A percentile compares a stretch with the other conserved stretches of the same genome.
These are phyloP conservation scores for Myopa tessellatipennis DNA, from an alignment of 2,888 invertebrate species.

Conservation along the genomic window DNA sequence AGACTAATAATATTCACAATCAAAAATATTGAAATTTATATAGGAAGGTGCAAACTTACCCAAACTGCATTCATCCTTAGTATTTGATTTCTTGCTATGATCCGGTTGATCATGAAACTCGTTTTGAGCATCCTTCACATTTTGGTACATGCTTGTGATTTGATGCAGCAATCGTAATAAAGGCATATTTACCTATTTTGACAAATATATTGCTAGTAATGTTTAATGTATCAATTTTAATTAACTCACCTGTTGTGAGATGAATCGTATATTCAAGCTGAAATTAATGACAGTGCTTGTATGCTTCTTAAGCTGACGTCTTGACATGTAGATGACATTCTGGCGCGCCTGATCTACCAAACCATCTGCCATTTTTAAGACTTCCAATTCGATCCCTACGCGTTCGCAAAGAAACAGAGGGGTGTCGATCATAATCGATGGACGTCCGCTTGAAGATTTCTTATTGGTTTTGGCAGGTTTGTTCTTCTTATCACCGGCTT, in stretches of 20 bases:
- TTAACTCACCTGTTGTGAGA: constrained; percentile 83
- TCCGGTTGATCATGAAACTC: constrained; percentile 83
- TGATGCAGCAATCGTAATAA: constrained; percentile 91
- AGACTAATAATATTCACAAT: neutral
- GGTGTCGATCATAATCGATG: constrained; percentile 65
- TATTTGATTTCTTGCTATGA: constrained; percentile 65
- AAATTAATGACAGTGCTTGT: constrained; percentile 93
- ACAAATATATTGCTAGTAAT: neutral
- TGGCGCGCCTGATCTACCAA: constrained; percentile 86
- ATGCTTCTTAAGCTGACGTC: constrained; percentile 89
- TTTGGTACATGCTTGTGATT: constrained; percentile 97
- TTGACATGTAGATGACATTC: constrained; percentile 86
- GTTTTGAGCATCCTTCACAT: constrained; percentile 93
- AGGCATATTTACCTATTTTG: constrained; percentile 88
- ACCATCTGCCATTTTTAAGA: constrained; percentile 90
- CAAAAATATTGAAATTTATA: too few species aligned
- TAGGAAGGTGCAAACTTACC: constrained; percentile 65
- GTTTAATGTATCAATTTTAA: neutral
- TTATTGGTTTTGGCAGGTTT: constrained; percentile 60
- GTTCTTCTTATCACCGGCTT: constrained; percentile 75
- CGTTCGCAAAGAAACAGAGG: constrained; percentile 94
- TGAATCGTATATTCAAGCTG: constrained; percentile 86
- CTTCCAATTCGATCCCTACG: constrained; percentile 88
- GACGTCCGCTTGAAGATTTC: constrained; percentile 54
- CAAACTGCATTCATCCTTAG: constrained; percentile 74